These are phyloP conservation scores for Drosophila rubida DNA, from an alignment of 2,888 invertebrate genomes.

Conservation along the genomic window DNA sequence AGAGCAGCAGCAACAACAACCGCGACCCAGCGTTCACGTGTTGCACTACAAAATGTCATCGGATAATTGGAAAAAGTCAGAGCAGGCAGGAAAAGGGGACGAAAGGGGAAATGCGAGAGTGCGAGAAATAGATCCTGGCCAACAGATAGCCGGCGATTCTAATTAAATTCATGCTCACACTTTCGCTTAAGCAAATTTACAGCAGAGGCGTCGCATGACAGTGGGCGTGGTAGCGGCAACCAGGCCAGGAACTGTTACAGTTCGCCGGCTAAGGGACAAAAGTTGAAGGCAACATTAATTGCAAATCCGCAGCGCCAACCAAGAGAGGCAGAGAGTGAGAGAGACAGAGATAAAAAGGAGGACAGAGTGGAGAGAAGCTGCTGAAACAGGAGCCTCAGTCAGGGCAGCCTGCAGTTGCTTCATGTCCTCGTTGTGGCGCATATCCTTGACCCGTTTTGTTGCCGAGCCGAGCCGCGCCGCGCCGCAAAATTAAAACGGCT, in stretches of 20 bases:
- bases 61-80: slow-evolving; percentile 48
- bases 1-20: not conserved
- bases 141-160: slow-evolving; percentile 66
- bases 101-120: not conserved
- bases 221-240: slow-evolving; percentile 23
- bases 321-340: too few relatives aligned
- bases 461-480: slow-evolving; percentile 31
- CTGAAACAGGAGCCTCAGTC: slow-evolving; percentile 40
- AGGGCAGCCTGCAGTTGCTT: slow-evolving; percentile 55
- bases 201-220: slow-evolving; percentile 19
- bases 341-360: not conserved
- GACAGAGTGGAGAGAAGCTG: slow-evolving; percentile 6
- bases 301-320: slow-evolving; percentile 71
- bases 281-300: slow-evolving; percentile 81
- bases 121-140: slow-evolving; percentile 54
- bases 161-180: slow-evolving; percentile 78
- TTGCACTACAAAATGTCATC: slow-evolving; percentile 53
- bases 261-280: slow-evolving; percentile 58
- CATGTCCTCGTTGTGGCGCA: slow-evolving; percentile 52
- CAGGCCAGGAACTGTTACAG: slow-evolving; percentile 28
- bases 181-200: slow-evolving; percentile 79
- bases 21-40: slow-evolving; percentile 43
- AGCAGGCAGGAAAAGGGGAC: not conserved
- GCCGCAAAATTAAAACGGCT: slow-evolving; percentile 78
- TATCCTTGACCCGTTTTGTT: slow-evolving; percentile 75